These are phyloP conservation scores for Sinonovacula constricta DNA, from an alignment of 1,140 invertebrate species.

Conservation along the genomic window DNA sequence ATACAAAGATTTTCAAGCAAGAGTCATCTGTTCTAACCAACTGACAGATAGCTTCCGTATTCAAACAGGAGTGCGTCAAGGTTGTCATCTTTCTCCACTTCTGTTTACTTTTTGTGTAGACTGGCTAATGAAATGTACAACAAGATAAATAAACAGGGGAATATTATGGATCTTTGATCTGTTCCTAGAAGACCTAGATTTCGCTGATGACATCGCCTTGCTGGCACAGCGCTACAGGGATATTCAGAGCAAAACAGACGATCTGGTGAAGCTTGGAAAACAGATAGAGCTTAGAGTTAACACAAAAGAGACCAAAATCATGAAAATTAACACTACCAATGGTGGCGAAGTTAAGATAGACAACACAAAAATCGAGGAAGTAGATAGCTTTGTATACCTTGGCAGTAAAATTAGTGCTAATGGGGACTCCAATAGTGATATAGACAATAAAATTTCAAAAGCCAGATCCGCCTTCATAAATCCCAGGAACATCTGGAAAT, in stretches of 20 bases:
- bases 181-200: constrained; percentile 44
- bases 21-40: neutral
- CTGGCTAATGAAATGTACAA: constrained; percentile 16
- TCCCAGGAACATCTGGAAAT: constrained; percentile 7
- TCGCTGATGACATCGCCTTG: constrained; percentile 49
- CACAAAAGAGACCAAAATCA: constrained; percentile 27
- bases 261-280: neutral
- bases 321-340: constrained; percentile 34
- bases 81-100: constrained; percentile 14
- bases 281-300: constrained; percentile 27
- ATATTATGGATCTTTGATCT: neutral
- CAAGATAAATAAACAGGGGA: neutral
- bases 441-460: neutral
- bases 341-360: neutral
- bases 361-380: constrained; percentile 16
- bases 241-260: constrained; percentile 42
- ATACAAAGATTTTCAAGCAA: neutral
- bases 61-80: constrained; percentile 19
- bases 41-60: neutral
- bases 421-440: neutral
- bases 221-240: constrained; percentile 34
- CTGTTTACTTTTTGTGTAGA: neutral
- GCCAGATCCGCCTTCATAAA: neutral
- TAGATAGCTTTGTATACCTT: constrained; percentile 9
- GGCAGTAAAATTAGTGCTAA: constrained; percentile 8